Base-by-base conservation (phyloP, 2,797 vertebrate genomes). In the Trachurus trachurus region DNA sequence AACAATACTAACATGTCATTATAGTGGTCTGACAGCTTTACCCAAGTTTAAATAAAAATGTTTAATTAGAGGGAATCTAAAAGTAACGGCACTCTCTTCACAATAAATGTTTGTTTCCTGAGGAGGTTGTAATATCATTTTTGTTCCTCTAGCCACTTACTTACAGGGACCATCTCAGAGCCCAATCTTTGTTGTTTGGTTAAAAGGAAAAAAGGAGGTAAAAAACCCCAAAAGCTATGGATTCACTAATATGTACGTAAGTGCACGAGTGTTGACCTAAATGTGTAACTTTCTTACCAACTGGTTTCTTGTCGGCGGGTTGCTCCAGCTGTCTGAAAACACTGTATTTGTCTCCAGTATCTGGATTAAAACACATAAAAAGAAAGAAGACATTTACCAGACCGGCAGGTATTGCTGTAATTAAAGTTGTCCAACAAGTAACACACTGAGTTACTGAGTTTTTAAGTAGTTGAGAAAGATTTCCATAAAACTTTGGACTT, bases 261-360 rank as follows among this genome's bases (percentile, higher is more conserved):
- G 40, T 22, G 34, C 13, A 56, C 52, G 40, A 45, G 49, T 34
- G 65, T 40, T 34, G 10, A 13, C 53, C 10, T 17, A 1, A 42
- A 19, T 44, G 56, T 65, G 34, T 22, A 53, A 62, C 71, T 70
- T 94, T 74, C 95, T 95, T 96, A 99, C 98, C 98, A 67, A 95
- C 87, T 88, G 94, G 90, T 93, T 98, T 99, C 93, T 94, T 96
- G 83, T 98, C 98, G 79, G 95, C 61, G 12, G 96, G 96, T 7
- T 93, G 96, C 74, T 98, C 97, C 0, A 99, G 93, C 67, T 97
- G 96, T 92, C 98, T 94, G 94, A 99, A 99, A 88, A 98, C 98
- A 56, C 98, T 99, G 85, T 99, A 99, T 91, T 98, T 99, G 93
- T 99, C 98, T 78, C 96, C 97, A 86, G 84, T 85, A 88, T 98